phyloP scores from a whole-genome alignment of 92 coral and sea anemone species.

The Porites lobata region DNA sequence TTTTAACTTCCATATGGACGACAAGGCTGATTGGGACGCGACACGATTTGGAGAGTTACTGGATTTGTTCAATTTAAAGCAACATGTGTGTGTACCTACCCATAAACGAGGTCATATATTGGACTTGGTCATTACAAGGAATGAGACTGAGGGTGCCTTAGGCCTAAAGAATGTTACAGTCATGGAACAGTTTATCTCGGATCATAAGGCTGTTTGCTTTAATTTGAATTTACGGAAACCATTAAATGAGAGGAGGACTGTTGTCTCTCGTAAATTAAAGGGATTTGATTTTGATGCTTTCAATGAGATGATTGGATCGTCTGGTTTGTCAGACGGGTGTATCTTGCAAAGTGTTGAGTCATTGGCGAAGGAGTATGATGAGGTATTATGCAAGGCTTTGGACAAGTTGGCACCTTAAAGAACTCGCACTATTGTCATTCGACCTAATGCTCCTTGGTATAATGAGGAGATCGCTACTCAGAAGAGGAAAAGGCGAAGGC shows the following conservation, averaged over 20 bases:
- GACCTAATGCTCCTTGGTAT: no score
- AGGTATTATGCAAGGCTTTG: conserved; percentile 29
- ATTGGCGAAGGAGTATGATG: conserved; percentile 37
- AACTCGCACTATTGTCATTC: conserved; percentile 7
- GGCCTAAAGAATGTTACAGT: no score
- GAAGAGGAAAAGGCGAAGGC: no score
- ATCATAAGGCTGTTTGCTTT: no score
- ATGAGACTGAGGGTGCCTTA: no score
- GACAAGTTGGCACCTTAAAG: conserved; percentile 47
- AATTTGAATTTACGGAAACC: no score
- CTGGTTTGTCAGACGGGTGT: conserved; percentile 37
- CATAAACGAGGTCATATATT: no score
- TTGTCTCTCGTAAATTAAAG: conserved; percentile 43
- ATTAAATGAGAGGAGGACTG: conserved; percentile 7
- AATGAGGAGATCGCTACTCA: no score
- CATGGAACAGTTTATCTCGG: no score
- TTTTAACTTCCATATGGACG: conserved; percentile 50
- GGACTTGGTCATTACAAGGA: no score
- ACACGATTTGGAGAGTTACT: conserved; percentile 12
- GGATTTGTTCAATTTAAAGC: no score
- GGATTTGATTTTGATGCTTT: conserved; percentile 44
- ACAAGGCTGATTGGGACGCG: conserved; percentile 24
- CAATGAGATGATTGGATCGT: conserved; percentile 32
- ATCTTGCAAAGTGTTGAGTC: conserved; percentile 26
- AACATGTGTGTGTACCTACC: no score